Conservation (phyloP, 2,113 vertebrate species). For the Caretta caretta region DNA sequence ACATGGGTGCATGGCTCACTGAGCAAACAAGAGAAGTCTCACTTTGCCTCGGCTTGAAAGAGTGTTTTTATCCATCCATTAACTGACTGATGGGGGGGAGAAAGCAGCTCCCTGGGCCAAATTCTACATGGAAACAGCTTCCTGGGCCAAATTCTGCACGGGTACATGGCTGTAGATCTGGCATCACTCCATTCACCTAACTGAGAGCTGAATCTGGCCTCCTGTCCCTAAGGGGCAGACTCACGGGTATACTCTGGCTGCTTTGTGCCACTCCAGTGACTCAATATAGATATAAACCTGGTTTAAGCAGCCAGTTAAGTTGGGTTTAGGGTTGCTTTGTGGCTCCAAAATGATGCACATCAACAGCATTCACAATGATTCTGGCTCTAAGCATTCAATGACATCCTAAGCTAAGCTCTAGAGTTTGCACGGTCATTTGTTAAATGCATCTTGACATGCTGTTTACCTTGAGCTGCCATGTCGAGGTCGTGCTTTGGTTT, state of each 20-base stretch:
- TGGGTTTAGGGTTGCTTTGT: background rate
- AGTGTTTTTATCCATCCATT: background rate
- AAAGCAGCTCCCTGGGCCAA: background rate
- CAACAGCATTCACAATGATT: background rate
- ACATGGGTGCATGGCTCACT: background rate
- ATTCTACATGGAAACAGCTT: background rate
- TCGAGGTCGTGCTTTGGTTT: background rate
- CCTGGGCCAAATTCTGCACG: accelerated
- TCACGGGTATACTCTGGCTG: accelerated
- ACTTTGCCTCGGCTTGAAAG: background rate
- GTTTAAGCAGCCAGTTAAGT: background rate
- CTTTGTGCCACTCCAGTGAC: background rate
- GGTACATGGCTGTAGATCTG: accelerated
- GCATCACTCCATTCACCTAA: accelerated
- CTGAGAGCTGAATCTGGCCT: background rate
- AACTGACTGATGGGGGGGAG: background rate
- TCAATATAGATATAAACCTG: background rate
- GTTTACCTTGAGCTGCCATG: background rate
- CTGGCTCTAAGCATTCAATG: background rate
- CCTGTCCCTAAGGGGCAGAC: background rate
- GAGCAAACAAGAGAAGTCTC: background rate
- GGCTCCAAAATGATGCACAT: background rate
- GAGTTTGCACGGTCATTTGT: background rate
- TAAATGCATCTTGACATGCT: background rate
- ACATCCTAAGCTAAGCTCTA: background rate